These are phyloP conservation scores for Heliothis subflexa DNA, from an alignment of 1,140 invertebrate genomes.

Conservation along the genomic window DNA sequence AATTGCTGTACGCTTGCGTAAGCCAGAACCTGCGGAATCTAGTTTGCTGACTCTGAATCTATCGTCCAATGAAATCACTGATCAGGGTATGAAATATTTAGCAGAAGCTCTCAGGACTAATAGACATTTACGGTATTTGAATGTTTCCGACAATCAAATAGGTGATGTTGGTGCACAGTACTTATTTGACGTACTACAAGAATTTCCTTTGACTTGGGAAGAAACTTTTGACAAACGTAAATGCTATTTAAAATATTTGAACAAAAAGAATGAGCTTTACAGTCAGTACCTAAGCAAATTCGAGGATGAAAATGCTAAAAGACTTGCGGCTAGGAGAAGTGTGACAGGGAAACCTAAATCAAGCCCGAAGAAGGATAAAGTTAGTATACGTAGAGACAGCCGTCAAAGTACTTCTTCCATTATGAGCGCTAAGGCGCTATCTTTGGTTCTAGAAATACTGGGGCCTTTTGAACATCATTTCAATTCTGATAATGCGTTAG, in stretches of 20 bases:
- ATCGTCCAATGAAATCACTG: conserved; percentile 69
- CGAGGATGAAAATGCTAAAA: background rate
- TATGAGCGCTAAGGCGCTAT: conserved; percentile 19
- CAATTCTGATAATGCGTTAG: conserved; percentile 33
- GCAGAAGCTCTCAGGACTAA: conserved; percentile 64
- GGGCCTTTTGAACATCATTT: conserved; percentile 61
- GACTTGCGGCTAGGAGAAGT: conserved; percentile 42
- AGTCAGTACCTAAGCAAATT: conserved; percentile 52
- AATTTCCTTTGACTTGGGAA: conserved; percentile 63
- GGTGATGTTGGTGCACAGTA: conserved; percentile 59
- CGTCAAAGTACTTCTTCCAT: conserved; percentile 4
- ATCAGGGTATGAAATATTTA: conserved; percentile 63
- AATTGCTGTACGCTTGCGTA: conserved; percentile 60
- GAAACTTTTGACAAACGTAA: conserved; percentile 57
- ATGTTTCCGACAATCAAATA: conserved; percentile 70
- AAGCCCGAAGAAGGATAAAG: background rate
- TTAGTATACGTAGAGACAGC: background rate
- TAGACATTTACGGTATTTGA: conserved; percentile 71
- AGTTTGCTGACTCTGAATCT: conserved; percentile 66
- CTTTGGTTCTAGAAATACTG: conserved; percentile 51
- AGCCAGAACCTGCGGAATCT: conserved; percentile 51
- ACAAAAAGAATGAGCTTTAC: conserved; percentile 53
- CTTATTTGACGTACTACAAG: conserved; percentile 60
- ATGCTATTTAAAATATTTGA: conserved; percentile 59
- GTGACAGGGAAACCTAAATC: conserved; percentile 54